These are phyloP conservation scores for Coleophora flavipennella DNA, from an alignment of 2,888 invertebrate species.

Conservation along the genomic window DNA sequence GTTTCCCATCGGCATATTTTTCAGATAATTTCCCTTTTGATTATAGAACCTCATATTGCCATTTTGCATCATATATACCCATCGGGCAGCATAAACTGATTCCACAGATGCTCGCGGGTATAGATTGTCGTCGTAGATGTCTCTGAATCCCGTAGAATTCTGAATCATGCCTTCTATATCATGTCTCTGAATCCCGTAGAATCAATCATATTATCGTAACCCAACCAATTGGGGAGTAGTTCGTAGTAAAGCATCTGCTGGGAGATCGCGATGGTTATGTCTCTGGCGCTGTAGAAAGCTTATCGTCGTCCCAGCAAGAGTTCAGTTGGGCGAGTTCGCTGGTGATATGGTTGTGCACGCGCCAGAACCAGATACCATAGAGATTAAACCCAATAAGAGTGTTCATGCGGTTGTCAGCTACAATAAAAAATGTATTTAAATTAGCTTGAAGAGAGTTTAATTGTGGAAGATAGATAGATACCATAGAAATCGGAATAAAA, in stretches of 20 bases:
- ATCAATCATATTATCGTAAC: constrained; percentile 27
- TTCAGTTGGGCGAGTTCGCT: constrained; percentile 22
- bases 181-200: too few species aligned
- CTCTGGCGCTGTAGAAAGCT: constrained; percentile 28
- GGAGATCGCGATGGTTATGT: constrained; percentile 30
- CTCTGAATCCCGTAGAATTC: constrained; percentile 25
- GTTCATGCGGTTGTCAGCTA: constrained; percentile 11
- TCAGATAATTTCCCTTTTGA: constrained; percentile 21
- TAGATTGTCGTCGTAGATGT: constrained; percentile 25
- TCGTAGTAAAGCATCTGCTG: constrained; percentile 32
- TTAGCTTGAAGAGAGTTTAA: neutral
- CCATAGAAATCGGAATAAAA: too few species aligned
- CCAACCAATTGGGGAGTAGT: constrained; percentile 24
- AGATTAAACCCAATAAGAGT: constrained; percentile 15
- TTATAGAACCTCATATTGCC: constrained; percentile 31
- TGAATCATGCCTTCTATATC: constrained; percentile 26
- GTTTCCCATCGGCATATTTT: constrained; percentile 25
- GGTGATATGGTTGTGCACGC: constrained; percentile 33
- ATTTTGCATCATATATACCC: constrained; percentile 15
- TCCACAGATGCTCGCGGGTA: constrained; percentile 33
- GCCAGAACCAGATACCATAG: constrained; percentile 28
- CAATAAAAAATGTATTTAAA: too few species aligned
- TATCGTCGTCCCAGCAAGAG: constrained; percentile 35
- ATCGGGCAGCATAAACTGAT: constrained; percentile 20
- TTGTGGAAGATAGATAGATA: too few species aligned